Conservation (phyloP, 92 coral and sea anemone species). For the Epizoanthus ramosus region DNA sequence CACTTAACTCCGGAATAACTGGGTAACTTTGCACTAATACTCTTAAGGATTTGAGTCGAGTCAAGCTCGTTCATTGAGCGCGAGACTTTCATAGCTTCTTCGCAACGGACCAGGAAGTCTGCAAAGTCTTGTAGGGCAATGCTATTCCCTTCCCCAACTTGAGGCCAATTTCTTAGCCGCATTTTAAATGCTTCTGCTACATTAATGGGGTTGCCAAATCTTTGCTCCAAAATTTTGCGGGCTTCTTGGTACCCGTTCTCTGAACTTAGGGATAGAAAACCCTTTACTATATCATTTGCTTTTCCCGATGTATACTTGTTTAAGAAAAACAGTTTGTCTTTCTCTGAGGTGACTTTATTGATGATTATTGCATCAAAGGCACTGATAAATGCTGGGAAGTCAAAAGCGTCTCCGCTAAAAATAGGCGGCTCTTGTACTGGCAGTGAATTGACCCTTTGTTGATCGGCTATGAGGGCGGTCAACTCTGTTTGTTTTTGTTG, state of each 20-base stretch:
- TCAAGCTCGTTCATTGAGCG: constrained; percentile 30
- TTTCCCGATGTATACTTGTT: constrained; percentile 37
- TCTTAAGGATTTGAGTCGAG: constrained; percentile 26
- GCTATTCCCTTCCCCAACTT: constrained; percentile 36
- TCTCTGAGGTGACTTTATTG: constrained; percentile 18
- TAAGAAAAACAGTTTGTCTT: constrained; percentile 40
- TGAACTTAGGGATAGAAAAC: not conserved
- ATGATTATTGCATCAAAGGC: constrained; percentile 51
- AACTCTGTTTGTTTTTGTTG: constrained; percentile 50
- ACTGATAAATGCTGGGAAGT: constrained; percentile 42
- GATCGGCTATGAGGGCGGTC: constrained; percentile 38
- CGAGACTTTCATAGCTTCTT: constrained; percentile 31
- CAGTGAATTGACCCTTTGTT: constrained; percentile 50
- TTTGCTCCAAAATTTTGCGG: constrained; percentile 12
- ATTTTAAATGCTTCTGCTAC: constrained; percentile 40
- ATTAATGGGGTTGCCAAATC: constrained; percentile 34
- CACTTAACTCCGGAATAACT: constrained; percentile 41
- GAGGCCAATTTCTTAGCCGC: constrained; percentile 27
- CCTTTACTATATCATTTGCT: constrained; percentile 25
- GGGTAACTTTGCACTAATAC: constrained; percentile 43
- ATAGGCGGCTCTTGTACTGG: constrained; percentile 59
- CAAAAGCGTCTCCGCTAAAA: constrained; percentile 48
- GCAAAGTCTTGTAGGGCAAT: constrained; percentile 34
- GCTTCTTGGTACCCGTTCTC: constrained; percentile 23
- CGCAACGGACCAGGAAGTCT: constrained; percentile 46